Conservation (phyloP, 2,888 invertebrate genomes). For the Phaedon cochleariae region DNA sequence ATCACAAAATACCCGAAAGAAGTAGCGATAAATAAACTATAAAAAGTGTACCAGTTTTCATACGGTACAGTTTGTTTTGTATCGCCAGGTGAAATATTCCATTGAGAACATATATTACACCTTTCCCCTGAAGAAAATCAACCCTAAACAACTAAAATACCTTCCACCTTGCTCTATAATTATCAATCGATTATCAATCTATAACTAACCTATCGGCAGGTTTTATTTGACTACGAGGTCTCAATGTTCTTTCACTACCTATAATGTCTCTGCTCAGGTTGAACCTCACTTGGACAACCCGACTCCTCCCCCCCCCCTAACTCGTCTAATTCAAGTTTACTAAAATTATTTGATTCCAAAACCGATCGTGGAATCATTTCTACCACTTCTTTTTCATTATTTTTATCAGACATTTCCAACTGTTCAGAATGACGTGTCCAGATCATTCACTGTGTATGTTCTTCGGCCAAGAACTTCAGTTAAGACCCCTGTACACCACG, state of each 20-base stretch:
- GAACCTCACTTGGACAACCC: no score
- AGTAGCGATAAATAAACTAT: no score
- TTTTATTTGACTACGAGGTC: background rate
- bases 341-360: background rate
- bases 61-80: no score
- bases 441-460: background rate
- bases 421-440: conserved; percentile 1
- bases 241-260: background rate
- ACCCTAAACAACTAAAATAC: background rate
- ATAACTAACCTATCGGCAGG: background rate
- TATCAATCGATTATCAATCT: no score
- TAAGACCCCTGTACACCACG: background rate
- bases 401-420: background rate
- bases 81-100: no score
- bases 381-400: background rate
- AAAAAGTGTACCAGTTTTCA: no score
- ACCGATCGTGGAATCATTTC: background rate
- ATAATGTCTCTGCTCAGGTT: background rate
- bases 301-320: no score
- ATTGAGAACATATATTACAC: background rate
- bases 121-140: no score
- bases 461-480: background rate
- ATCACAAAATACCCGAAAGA: no score
- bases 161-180: background rate
- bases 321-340: no score